phyloP scores from a whole-genome alignment of 2,797 vertebrate species.

The Chiloscyllium punctatum region DNA sequence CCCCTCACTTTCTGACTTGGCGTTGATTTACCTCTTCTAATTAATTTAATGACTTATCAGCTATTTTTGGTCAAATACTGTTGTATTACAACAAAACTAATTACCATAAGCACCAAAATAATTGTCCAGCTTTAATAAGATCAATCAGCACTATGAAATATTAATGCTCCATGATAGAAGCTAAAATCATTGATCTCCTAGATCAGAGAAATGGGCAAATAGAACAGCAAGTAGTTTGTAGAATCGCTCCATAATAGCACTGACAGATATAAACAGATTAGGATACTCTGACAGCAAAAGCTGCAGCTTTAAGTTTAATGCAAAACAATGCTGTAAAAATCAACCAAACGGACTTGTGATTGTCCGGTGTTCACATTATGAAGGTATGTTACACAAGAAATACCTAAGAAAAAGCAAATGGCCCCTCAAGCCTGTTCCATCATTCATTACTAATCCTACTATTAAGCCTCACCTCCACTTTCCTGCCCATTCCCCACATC shows the following conservation, averaged over 20 bases:
- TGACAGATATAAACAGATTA: background rate
- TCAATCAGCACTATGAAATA: background rate
- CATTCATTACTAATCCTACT: background rate
- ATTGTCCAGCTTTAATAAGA: background rate
- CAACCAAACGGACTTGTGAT: background rate
- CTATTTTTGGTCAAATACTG: background rate
- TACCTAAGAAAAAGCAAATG: background rate
- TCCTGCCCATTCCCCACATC: background rate
- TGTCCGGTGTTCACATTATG: background rate
- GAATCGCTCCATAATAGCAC: background rate
- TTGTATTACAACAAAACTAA: background rate
- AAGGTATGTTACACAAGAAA: background rate
- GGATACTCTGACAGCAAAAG: background rate
- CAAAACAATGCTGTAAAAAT: background rate
- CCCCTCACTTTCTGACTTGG: background rate
- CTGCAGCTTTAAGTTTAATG: background rate
- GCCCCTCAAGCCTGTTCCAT: background rate
- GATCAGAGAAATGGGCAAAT: background rate
- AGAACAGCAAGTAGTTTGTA: background rate
- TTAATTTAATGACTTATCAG: background rate
- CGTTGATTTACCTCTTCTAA: background rate
- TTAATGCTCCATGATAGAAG: background rate
- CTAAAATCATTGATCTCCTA: background rate
- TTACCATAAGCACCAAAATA: background rate
- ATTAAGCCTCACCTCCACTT: background rate